A percentile compares a stretch with the other conserved stretches of the same genome.
Conservation (phyloP, 2,797 vertebrate genomes). For the Simalia tracyae region DNA sequence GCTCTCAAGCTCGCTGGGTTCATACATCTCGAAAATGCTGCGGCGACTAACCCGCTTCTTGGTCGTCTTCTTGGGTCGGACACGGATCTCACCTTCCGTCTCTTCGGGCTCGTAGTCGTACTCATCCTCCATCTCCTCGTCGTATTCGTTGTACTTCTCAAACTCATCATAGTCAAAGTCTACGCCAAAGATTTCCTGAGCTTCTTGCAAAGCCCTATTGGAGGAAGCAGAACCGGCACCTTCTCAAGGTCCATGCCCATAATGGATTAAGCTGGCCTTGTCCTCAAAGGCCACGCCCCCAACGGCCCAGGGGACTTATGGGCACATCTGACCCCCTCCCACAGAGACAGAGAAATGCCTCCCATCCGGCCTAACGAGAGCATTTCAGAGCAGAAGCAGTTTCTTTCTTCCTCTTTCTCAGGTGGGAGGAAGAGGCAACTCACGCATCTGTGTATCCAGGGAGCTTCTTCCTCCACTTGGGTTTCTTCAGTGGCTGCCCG, state of each 20-base stretch:
- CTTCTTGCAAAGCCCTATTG: conserved; percentile 93
- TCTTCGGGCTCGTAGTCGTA: conserved; percentile 92
- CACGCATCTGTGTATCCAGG: conserved; percentile 97
- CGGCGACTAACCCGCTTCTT: conserved; percentile 93
- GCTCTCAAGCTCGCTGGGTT: conserved; percentile 97
- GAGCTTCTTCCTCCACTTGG: conserved; percentile 93
- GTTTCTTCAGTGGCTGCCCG: conserved; percentile 96
- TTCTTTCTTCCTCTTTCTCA: neutral
- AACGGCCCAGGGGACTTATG: neutral
- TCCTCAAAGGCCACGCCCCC: neutral
- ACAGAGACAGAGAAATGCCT: neutral
- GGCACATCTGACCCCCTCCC: neutral
- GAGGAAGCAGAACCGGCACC: neutral
- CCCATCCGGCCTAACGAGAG: no score
- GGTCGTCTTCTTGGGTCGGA: conserved; percentile 91
- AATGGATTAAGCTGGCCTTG: neutral
- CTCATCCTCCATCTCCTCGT: conserved; percentile 89
- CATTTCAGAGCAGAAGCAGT: neutral
- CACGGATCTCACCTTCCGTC: conserved; percentile 89
- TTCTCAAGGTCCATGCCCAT: neutral
- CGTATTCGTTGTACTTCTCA: conserved; percentile 90
- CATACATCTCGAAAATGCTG: conserved; percentile 98
- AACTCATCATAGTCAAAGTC: conserved; percentile 98
- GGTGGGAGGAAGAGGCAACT: conserved; percentile 67
- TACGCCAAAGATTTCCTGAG: conserved; percentile 97